Base-by-base conservation (phyloP, 2,888 invertebrate species). In the Phalera bucephala region DNA sequence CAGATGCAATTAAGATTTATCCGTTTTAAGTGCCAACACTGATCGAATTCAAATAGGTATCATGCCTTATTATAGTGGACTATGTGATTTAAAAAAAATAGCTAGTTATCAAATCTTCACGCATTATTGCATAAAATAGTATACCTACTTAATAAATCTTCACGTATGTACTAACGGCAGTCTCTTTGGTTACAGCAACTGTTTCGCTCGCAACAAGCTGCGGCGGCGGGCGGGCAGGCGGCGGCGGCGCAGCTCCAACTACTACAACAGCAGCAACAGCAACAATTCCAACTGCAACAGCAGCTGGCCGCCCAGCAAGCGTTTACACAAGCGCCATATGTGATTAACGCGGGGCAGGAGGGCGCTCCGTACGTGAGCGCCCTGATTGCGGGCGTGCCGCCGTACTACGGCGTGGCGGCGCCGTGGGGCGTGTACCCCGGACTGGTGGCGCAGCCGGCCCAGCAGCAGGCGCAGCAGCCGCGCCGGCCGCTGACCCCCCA, bases 341-440 rank as follows among this genome's bases (percentile, higher is more conserved):
- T 97, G 66, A 94, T 97, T 65, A 97, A 96, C 83, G 94, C 97
- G 33, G 89, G 89, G 1, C 88, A 88, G 54, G 88, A 89, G 68
- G 88, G 88, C 40, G 83, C 93, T 52, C 97, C 96, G 17, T 97
- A 97, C 83, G 95, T 96, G 69, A 92, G 93, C 66, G 93, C 95
- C 40, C 91, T 97, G 71, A 94, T 96, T 71, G 94, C 93, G 81
- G 91, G 95, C 80, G 92, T 97, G 65, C 97, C 97, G 33, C 97
- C 97, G 69, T 98, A 98, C 91, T 98, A 98, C 83, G 95, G 96
- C 39, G 95, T 97, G 53, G 94, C 94, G 31, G 94, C 95, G 33
- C 97, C 97, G 17, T 98, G 98, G 97, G 94, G 95, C 54, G 96
- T 98, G 69, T 98, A 98, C 88, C 97, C 97, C 30, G 91, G 91